Percentiles rank a stretch among this genome's conserved stretches.
Evolutionary conservation across 2,888 invertebrate species (phyloP).

Genomic region (Caenorhabditis sulstoni): DNA sequence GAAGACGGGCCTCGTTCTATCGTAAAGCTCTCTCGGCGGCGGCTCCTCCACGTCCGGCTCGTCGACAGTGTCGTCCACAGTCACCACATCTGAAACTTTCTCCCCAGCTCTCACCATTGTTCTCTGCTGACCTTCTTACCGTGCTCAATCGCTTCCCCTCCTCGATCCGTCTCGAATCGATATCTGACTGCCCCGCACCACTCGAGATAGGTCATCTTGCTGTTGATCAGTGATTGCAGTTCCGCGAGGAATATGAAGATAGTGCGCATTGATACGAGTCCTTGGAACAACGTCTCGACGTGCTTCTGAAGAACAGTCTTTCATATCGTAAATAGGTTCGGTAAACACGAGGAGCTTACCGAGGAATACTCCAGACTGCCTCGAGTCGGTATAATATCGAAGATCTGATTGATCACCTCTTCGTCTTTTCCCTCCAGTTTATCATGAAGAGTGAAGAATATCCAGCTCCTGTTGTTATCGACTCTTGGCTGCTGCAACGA

Average conservation of each 20-base stretch:
- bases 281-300: conserved; percentile 1
- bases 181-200: conserved; percentile 40
- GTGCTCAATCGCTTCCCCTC: conserved; percentile 1
- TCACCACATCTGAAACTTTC: conserved; percentile 16
- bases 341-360: too few relatives aligned
- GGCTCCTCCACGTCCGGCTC: too few relatives aligned
- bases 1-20: too few relatives aligned
- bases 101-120: background rate
- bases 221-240: conserved; percentile 12
- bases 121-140: background rate
- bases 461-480: conserved; percentile 14
- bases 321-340: too few relatives aligned
- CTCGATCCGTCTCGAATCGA: conserved; percentile 8
- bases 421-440: background rate
- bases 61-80: conserved; percentile 27
- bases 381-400: too few relatives aligned
- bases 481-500: conserved; percentile 35
- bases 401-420: background rate
- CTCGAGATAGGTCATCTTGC: conserved; percentile 16
- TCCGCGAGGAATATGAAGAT: background rate
- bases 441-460: conserved; percentile 23
- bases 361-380: background rate
- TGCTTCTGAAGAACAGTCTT: conserved; percentile 10
- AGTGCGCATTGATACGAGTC: conserved; percentile 1
- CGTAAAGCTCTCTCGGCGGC: too few relatives aligned